Evolutionary conservation across 2,797 vertebrate genomes (phyloP).

Genomic region (Notolabrus celidotus): DNA sequence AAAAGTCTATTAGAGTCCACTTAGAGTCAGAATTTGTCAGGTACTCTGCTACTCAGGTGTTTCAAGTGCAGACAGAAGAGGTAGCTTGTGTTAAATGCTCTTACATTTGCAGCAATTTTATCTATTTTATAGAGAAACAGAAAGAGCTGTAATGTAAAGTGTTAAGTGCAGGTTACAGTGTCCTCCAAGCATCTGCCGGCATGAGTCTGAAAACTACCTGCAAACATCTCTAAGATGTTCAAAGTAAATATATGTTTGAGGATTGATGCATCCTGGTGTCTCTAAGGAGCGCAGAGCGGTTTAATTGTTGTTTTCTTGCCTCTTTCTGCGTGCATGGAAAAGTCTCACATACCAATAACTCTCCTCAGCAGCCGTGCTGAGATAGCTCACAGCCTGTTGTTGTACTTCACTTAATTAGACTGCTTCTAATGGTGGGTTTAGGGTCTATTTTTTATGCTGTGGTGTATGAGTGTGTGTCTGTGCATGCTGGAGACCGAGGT

Average conservation of each 20-base stretch:
- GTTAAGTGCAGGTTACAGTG: slow-evolving; percentile 28
- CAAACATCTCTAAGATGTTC: slow-evolving; percentile 41
- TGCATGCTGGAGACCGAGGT: slow-evolving; percentile 29
- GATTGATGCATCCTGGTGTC: slow-evolving; percentile 32
- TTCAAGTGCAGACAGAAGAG: slow-evolving; percentile 10
- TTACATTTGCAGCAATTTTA: slow-evolving; percentile 10
- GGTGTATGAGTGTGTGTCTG: slow-evolving; percentile 26
- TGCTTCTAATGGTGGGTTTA: slow-evolving; percentile 41
- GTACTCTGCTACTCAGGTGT: slow-evolving; percentile 19
- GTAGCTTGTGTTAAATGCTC: slow-evolving; percentile 13
- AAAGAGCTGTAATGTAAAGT: slow-evolving; percentile 16
- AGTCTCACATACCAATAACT: slow-evolving; percentile 8
- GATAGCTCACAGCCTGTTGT: slow-evolving; percentile 31
- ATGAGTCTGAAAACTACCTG: slow-evolving; percentile 17
- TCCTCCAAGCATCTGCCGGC: slow-evolving; percentile 23
- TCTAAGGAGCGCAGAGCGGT: slow-evolving; percentile 13
- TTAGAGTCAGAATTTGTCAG: too few relatives aligned
- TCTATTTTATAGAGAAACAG: slow-evolving; percentile 14
- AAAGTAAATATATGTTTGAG: slow-evolving; percentile 40
- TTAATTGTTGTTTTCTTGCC: slow-evolving; percentile 60
- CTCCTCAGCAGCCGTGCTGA: slow-evolving; percentile 35
- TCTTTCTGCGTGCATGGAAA: slow-evolving; percentile 33
- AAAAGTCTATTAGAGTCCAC: too few relatives aligned
- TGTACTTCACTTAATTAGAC: slow-evolving; percentile 62
- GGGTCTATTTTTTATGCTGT: slow-evolving; percentile 33